Evolutionary conservation across 2,888 invertebrate genomes (phyloP).

Genomic region (Pammene fasciana): DNA sequence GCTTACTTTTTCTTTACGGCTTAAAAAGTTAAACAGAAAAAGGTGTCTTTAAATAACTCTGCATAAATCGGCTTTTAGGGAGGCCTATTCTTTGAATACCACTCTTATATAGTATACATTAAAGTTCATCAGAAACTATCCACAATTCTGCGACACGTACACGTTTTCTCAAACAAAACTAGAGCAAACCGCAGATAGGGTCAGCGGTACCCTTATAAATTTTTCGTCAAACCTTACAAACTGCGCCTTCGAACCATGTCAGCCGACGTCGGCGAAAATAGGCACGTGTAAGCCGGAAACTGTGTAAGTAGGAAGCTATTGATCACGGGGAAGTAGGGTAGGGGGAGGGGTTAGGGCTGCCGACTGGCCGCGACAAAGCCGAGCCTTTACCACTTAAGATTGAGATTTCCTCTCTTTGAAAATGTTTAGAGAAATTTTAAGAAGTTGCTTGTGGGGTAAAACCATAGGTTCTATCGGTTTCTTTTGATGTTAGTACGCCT

Average conservation of each 20-base stretch:
- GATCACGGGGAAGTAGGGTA: constrained; percentile 59
- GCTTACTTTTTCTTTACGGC: neutral
- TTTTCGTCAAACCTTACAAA: constrained; percentile 12
- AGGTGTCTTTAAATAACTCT: too few relatives aligned
- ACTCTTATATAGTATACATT: too few relatives aligned
- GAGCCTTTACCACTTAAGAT: constrained; percentile 11
- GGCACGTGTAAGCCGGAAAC: constrained; percentile 57
- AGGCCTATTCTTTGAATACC: neutral
- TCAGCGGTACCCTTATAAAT: constrained; percentile 7
- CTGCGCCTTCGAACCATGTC: constrained; percentile 32
- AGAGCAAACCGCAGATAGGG: neutral
- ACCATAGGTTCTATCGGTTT: constrained; percentile 6
- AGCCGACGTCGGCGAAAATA: constrained; percentile 47
- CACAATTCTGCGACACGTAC: neutral
- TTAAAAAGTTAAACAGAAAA: too few relatives aligned
- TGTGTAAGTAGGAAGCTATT: constrained; percentile 68
- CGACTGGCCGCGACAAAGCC: constrained; percentile 34
- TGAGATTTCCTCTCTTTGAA: constrained; percentile 11
- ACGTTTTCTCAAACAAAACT: neutral
- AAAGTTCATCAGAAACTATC: neutral
- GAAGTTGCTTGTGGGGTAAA: neutral
- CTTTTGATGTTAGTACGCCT: neutral
- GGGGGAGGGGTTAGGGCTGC: constrained; percentile 43
- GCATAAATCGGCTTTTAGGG: neutral
- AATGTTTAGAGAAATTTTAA: constrained; percentile 15